Conservation (phyloP, 2,888 invertebrate species). For the Rhimphoctona megacephalus region DNA sequence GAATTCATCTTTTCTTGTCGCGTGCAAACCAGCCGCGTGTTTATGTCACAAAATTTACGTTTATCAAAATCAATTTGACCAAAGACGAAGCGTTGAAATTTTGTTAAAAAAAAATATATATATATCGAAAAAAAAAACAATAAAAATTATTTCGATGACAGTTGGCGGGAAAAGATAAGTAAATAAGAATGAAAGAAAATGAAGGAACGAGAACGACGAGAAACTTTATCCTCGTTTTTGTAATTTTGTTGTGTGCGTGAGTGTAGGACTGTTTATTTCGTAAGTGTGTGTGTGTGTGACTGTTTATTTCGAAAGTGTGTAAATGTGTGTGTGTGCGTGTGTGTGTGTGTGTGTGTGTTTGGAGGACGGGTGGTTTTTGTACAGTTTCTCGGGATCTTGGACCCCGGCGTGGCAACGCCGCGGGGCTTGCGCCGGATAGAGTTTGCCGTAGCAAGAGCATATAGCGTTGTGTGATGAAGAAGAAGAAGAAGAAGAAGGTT, state of each 20-base stretch:
- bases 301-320: constrained; percentile 45
- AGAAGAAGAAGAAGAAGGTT: constrained; percentile 71
- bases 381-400: constrained; percentile 78
- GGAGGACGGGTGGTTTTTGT: constrained; percentile 79
- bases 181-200: constrained; percentile 53
- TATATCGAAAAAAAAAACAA: constrained; percentile 1
- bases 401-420: constrained; percentile 81
- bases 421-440: constrained; percentile 73
- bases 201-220: constrained; percentile 51
- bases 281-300: background rate
- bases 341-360: constrained; percentile 67
- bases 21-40: too few species aligned
- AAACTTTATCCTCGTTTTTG: constrained; percentile 51
- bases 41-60: background rate
- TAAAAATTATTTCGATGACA: constrained; percentile 20
- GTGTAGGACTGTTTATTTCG: constrained; percentile 5
- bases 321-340: constrained; percentile 65
- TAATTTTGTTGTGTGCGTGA: constrained; percentile 37
- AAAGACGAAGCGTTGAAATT: background rate
- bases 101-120: background rate
- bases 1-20: background rate
- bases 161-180: constrained; percentile 41
- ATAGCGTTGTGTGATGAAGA: constrained; percentile 64
- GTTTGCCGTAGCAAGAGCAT: constrained; percentile 53
- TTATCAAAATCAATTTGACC: background rate